Conservation (phyloP, 2,797 vertebrate genomes). For the Tauraco hartlaubi region DNA sequence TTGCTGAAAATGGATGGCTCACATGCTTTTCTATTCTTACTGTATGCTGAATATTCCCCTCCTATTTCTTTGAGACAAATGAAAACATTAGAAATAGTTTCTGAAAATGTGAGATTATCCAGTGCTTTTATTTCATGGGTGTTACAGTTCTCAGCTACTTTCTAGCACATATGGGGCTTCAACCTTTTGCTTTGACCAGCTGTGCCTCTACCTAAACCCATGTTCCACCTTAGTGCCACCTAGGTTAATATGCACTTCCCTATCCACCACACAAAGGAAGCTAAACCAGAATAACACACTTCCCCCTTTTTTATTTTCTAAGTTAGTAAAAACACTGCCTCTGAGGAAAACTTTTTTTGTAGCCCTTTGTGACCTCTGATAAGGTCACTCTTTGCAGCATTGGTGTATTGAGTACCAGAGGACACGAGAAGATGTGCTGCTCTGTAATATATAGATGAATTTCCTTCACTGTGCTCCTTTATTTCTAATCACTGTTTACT, state of each 20-base stretch:
- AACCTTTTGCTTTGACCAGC: background rate
- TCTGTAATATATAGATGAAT: background rate
- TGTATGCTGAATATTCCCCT: background rate
- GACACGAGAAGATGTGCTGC: background rate
- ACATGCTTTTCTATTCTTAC: background rate
- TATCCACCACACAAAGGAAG: background rate
- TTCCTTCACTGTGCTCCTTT: background rate
- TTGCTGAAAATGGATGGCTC: background rate
- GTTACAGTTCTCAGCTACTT: background rate
- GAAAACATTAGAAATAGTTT: background rate
- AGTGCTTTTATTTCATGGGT: background rate
- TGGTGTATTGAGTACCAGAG: fast-evolving
- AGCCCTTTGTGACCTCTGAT: background rate
- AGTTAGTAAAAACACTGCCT: background rate
- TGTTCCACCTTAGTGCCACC: background rate
- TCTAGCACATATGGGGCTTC: background rate
- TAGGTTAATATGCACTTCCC: background rate
- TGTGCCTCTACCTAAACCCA: background rate
- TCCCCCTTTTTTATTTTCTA: background rate
- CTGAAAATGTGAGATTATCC: background rate
- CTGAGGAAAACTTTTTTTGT: background rate
- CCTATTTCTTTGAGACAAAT: background rate
- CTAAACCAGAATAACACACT: background rate
- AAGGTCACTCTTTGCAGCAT: background rate
- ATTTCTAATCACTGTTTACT: background rate